Evolutionary conservation across 2,113 vertebrate genomes (phyloP), one percentile per base, ranked within the genome.

Genomic region (Orientallactaga bullata): DNA sequence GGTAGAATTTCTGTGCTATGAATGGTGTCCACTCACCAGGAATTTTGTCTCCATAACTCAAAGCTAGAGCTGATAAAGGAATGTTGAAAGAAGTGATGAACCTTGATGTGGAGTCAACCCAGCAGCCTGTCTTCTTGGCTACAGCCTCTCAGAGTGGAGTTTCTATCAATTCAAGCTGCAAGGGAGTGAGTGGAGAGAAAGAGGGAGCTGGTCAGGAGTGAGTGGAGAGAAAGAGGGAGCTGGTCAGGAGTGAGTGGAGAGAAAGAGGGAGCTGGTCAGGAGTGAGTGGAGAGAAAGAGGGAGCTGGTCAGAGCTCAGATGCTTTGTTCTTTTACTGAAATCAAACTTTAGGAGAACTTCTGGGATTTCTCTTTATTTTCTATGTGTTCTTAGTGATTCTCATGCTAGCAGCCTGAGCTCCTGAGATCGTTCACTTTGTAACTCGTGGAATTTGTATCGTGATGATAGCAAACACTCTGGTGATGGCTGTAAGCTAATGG

Each of bases 281-380:
- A 3, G 26, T 2, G 7, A 18, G 26, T 2, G 7, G 23, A 9
- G 6, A 5, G 3, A 30, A 58, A 21, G 17, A 9, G 28, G 37
- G 11, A 69, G 55, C 9, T 10, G 18, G 3, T 7, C 39, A 20
- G 30, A 6, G 42, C 47, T 88, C 69, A 55, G n/a, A 78, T 68
- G 15, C 13, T 58, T 77, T 13, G 37, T 30, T 79, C 37, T 85
- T 35, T 89, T 71, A 32, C 39, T 88, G 26, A 71, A 82, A 61
- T 66, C 69, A 80, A 73, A 23, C 87, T 63, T 74, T 79, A 20
- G 3, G 30, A 86, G 5, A 24, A 87, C 89, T 94, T 95, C 37
- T 87, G 84, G 39, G 73, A 79, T 7, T 0, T 78, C 73, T 94
- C 37, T 76, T 69, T 58, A 30, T 39, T 94, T 90, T 32, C 26